Evolutionary conservation across 2,113 vertebrate genomes (phyloP), one percentile per base, ranked within the genome.

Genomic region (Cathartes aura): DNA sequence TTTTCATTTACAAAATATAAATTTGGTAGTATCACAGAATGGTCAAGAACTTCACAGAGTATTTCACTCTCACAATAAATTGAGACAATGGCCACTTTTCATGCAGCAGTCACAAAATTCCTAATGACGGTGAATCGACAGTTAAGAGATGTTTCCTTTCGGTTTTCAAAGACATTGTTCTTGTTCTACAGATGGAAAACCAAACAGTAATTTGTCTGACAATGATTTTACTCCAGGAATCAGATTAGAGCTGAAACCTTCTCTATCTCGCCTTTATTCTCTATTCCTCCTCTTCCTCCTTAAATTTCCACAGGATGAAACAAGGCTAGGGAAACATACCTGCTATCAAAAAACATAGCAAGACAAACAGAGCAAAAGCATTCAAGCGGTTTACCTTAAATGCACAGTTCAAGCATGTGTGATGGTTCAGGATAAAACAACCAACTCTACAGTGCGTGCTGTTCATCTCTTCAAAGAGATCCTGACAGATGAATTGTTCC

Each of bases 61-160:
- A 32, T 42, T 91, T 73, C 20, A 29, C 1, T 60, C 30, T 32
- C 21, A 9, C 18, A 42, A 45, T 5, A 67, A 50, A 63, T 1
- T 11, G 30, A 64, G 40, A n/a, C 17, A 18, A 45, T 8, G 48
- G 30, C 43, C 15, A 9, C 45, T 70, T 80, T 22, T 74, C n/a
- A 63, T 4, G 48, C 15, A 66, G 29, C 40, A 67, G 11, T 19
- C 62, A 30, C 59, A 71, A 43, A 72, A 45, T 12, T 71, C 40
- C 11, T 21, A 11, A 36, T 6, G 56, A 45, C 0, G 4, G 55
- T 17, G 7, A 42, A 11, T 6, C 8, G 14, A 32, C 29, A n/a
- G 9, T 10, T 12, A 9, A 5, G 12, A 11, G 12, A 11, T 6
- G 5, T 29, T 76, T 38, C 38, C 18, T 71, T 30, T n/a, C 20